phyloP scores from a whole-genome alignment of 2,797 vertebrate genomes.

The Xerus rutilus region DNA sequence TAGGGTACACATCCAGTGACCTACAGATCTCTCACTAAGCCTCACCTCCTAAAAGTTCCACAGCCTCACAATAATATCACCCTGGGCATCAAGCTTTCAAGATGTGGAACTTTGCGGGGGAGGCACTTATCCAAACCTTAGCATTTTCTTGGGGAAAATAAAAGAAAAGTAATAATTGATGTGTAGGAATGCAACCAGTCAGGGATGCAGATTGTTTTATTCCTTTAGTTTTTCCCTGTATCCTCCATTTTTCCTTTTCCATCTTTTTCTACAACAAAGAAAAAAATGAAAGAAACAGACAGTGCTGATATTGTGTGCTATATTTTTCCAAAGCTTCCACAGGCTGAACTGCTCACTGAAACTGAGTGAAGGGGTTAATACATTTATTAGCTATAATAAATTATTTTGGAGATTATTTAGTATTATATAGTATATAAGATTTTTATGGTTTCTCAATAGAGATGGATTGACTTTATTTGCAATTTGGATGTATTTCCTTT shows the following conservation, averaged over 20 bases:
- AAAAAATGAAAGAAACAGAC: slow-evolving; percentile 15
- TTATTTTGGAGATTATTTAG: slow-evolving; percentile 12
- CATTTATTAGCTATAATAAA: neutral
- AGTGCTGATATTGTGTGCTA: neutral
- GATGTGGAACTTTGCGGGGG: neutral
- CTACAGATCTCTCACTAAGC: neutral
- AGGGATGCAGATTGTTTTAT: neutral
- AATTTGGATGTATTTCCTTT: slow-evolving; percentile 33
- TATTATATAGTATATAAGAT: slow-evolving; percentile 23
- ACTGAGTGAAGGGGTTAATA: neutral
- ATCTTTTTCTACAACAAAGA: neutral
- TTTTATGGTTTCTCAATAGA: neutral
- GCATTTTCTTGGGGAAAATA: neutral
- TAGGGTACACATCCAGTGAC: neutral
- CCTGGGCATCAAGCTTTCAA: neutral
- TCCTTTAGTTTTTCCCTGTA: neutral
- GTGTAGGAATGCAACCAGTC: neutral
- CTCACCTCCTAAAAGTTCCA: neutral
- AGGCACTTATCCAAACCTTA: neutral
- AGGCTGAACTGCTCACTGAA: neutral
- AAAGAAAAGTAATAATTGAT: slow-evolving; percentile 21
- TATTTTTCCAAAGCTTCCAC: neutral
- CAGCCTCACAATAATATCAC: neutral
- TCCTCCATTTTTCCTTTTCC: neutral
- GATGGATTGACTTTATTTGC: neutral